A percentile compares a stretch with the other conserved stretches of the same genome.
Evolutionary conservation across 2,797 vertebrate genomes (phyloP).

Genomic region (Coendou prehensilis): DNA sequence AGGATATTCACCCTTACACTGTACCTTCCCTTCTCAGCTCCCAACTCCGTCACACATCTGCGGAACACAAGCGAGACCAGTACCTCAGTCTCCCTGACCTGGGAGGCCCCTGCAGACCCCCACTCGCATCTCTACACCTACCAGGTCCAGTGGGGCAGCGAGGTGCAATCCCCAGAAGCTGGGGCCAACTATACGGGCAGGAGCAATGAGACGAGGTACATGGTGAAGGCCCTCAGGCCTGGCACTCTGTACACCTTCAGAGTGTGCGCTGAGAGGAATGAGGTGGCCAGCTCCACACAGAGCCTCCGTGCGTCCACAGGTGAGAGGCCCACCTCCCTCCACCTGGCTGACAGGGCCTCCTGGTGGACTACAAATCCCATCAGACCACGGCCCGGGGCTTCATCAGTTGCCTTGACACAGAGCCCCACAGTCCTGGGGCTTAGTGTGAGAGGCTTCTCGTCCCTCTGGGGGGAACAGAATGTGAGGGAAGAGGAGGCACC

Average conservation of each 20-base stretch:
- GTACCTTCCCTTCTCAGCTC: constrained; percentile 4
- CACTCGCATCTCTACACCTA: not conserved
- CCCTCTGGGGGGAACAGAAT: not conserved
- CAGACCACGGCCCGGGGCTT: not conserved
- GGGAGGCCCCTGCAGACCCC: not conserved
- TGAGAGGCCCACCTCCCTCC: not conserved
- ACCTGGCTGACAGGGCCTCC: not conserved
- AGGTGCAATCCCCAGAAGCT: not conserved
- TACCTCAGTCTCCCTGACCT: constrained; percentile 24
- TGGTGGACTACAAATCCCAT: not conserved
- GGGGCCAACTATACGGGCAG: not conserved
- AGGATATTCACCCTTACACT: not conserved
- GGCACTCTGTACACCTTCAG: constrained; percentile 58
- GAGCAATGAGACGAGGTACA: not conserved
- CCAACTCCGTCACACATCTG: not conserved
- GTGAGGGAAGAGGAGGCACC: not conserved
- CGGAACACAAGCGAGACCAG: not conserved
- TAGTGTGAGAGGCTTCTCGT: not conserved
- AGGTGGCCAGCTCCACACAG: rapidly evolving
- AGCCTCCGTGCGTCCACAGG: not conserved
- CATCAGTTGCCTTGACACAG: not conserved
- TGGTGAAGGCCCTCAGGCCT: not conserved
- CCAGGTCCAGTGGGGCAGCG: not conserved
- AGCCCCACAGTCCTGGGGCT: not conserved
- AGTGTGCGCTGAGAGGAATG: not conserved